A percentile compares a stretch with the other conserved stretches of the same genome.
Conservation (phyloP, 2,113 vertebrate species). For the Misgurnus anguillicaudatus region DNA sequence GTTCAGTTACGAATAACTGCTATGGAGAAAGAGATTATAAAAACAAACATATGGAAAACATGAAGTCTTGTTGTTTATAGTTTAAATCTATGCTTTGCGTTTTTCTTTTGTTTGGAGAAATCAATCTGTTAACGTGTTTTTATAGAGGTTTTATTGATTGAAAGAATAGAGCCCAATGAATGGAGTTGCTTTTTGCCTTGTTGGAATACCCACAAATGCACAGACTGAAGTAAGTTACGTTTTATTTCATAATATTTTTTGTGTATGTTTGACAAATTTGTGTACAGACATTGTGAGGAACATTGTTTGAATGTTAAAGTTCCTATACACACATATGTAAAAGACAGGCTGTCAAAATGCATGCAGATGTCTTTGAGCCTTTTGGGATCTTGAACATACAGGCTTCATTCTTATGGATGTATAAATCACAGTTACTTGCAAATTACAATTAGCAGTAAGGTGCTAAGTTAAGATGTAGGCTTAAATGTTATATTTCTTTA, state of each 20-base stretch:
- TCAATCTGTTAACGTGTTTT: not conserved
- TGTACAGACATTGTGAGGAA: no score
- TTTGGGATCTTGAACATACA: not conserved
- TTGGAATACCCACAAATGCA: conserved; percentile 87
- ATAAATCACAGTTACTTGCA: not conserved
- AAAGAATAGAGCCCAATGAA: conserved; percentile 76
- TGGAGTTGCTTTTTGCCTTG: conserved; percentile 94
- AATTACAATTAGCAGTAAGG: not conserved
- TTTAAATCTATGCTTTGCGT: not conserved
- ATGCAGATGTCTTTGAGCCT: not conserved
- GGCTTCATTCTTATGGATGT: not conserved
- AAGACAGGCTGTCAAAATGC: not conserved
- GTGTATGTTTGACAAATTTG: not conserved
- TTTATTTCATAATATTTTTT: not conserved
- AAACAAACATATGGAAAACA: conserved; percentile 27
- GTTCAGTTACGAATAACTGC: conserved; percentile 37
- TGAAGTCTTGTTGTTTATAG: not conserved
- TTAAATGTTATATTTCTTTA: not conserved
- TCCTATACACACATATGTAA: not conserved
- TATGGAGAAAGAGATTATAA: conserved; percentile 38
- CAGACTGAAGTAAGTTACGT: conserved; percentile 77
- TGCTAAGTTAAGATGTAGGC: not conserved
- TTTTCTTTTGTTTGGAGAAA: not conserved
- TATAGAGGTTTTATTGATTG: not conserved
- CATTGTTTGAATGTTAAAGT: no score